phyloP scores from a whole-genome alignment of 2,888 invertebrate genomes.

The Amblyjoppa fuscipennis region DNA sequence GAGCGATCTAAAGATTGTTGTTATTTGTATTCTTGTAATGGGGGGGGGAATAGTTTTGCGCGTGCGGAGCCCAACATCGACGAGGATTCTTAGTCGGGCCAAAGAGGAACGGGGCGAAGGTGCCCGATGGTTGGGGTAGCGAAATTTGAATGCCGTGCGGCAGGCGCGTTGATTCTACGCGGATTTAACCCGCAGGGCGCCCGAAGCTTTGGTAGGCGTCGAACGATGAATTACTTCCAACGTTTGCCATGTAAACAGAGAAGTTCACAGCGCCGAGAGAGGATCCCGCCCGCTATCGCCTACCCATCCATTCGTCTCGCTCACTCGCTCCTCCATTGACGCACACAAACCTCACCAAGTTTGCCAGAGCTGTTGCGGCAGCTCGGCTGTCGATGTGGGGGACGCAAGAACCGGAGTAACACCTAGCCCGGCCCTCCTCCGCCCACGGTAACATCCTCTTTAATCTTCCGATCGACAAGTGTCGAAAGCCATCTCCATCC shows the following conservation, averaged over 20 bases:
- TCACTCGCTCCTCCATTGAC: slow-evolving; percentile 24
- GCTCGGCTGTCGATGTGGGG: slow-evolving; percentile 23
- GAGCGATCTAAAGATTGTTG: slow-evolving; percentile 71
- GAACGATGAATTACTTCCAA: slow-evolving; percentile 69
- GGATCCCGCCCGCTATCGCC: slow-evolving; percentile 14
- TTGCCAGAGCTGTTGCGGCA: slow-evolving; percentile 21
- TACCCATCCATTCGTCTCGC: slow-evolving; percentile 17
- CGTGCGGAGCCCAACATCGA: neutral
- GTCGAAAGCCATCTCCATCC: slow-evolving; percentile 69
- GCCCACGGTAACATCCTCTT: slow-evolving; percentile 75
- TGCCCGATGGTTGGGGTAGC: slow-evolving; percentile 5
- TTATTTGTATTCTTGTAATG: neutral
- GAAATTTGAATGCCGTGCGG: neutral
- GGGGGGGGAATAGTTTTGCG: neutral
- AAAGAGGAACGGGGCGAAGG: neutral
- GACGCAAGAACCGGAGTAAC: slow-evolving; percentile 27
- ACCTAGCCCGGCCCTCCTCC: slow-evolving; percentile 32
- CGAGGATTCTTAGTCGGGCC: slow-evolving; percentile 2
- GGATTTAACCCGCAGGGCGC: slow-evolving; percentile 67
- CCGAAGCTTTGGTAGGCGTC: slow-evolving; percentile 24
- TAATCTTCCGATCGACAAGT: slow-evolving; percentile 79
- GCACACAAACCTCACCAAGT: slow-evolving; percentile 40
- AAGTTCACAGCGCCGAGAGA: slow-evolving; percentile 60
- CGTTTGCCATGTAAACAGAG: slow-evolving; percentile 77
- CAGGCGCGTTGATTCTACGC: slow-evolving; percentile 65